Base-by-base conservation (phyloP, 1,140 invertebrate genomes). In the Drosophila rufa region DNA sequence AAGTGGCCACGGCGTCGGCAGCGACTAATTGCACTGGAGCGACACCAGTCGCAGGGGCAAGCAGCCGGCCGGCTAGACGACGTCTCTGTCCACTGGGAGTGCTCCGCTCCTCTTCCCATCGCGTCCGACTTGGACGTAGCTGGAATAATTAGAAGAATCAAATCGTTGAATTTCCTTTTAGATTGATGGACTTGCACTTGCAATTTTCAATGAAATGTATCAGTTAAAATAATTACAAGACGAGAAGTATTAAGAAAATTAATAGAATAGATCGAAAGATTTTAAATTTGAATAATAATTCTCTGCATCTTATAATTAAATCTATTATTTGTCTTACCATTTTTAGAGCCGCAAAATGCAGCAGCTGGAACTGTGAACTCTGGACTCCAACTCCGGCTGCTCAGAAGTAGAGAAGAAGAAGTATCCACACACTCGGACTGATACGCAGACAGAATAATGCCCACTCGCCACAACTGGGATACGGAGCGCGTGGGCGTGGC, bases 401-500 rank as follows among this genome's bases (percentile, higher is more conserved):
- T 40, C 53, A 40, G 33, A 15, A 45, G 30, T 30, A 19, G 47
- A 56, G 51, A 19, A 36, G 27, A 48, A 59, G 36, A 36, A 47
- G 45, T 40, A 19, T 36, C 38, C 53, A 71, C 45, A 22, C 46
- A 46, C 22, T 30, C 53, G 17, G 30, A 47, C 46, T 22, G 19
- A 27, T 38, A 56, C 9, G 45, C 15, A 60, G 53, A 38, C 56
- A 90, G 71, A 58, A 89, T 89, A 59, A 89, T 89, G 85, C 86
- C 85, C 82, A 70, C 79, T 75, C 85, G 85, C 75, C 85, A 91
- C 61, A 89, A 89, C 65, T 89, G 85, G 86, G 85, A 89, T 74
- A 76, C 85, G 33, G 86, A 89, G 69, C 85, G 81, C 55, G 81
- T 89, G 85, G 85, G 93, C 66, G 94, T 95, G 65, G 95, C 95